Evolutionary conservation across 2,113 vertebrate genomes (phyloP), one percentile per base, ranked within the genome.

Genomic region (Thoracochromis brauschi): DNA sequence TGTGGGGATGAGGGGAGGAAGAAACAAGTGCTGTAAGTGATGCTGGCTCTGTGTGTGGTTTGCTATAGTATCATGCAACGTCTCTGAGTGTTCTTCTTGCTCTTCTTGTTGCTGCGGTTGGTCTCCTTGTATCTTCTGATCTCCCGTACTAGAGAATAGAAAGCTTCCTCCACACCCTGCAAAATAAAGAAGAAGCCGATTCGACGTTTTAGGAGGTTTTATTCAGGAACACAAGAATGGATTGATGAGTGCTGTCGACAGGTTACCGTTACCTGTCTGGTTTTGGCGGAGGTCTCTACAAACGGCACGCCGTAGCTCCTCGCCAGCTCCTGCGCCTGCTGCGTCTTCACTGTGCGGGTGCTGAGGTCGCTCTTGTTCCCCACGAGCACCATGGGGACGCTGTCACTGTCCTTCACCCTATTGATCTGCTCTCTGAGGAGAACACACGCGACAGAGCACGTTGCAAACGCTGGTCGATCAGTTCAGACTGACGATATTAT

Each of bases 121-220:
- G 97, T 97, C 94, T 97, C 97, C 91, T 97, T 97, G 84, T 97
- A 97, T 92, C 92, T 96, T 88, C 97, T 95, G 83, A 97, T 97
- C 92, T 97, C 97, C 58, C 97, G 94, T n/a, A 97, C 97, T n/a
- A 97, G 94, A 3, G 97, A 97, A 88, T 97, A 97, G 85, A 97
- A 97, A 2, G 97, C 97, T 84, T 97, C 97, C 83, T 97, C 97
- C 40, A 97, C 97, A 24, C 97, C 97, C 97, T 97, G 90, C 40
- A 86, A 85, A 4, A 85, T 2, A 87, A 57, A 55, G 6, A 80
- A 12, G 79, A 7, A 57, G 40, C 26, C 2, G 29, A 80, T 35
- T 38, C 2, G 0, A 80, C 2, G 3, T 54, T 54, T 80, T 21
- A 38, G 6, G 11, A 58, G 24, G 21, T 49, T 49, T 78, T 49